These are phyloP conservation scores for Trichogramma evanescens DNA, from an alignment of 2,888 invertebrate species.

Conservation along the genomic window DNA sequence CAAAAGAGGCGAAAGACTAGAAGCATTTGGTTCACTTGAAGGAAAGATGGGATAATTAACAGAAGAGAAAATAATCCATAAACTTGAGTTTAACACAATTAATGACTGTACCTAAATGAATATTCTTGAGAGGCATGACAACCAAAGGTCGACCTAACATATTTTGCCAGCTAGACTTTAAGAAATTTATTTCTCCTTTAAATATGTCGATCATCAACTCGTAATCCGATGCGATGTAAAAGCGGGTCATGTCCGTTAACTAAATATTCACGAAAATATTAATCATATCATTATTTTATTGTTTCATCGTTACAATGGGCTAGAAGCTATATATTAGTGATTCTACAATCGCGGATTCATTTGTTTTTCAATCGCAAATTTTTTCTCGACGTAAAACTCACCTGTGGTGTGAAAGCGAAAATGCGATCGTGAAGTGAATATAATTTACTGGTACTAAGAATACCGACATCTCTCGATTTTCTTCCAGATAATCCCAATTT, in stretches of 20 bases:
- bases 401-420: conserved; percentile 98
- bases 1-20: too few species aligned
- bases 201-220: conserved; percentile 96
- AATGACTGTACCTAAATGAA: conserved; percentile 72
- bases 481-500: conserved; percentile 92
- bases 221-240: conserved; percentile 97
- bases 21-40: neutral
- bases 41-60: conserved; percentile 7
- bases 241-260: conserved; percentile 96
- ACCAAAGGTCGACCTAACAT: conserved; percentile 94
- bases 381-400: conserved; percentile 45
- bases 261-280: conserved; percentile 45
- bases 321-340: too few species aligned
- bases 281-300: too few species aligned
- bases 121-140: conserved; percentile 80
- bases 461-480: conserved; percentile 92
- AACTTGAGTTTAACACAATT: conserved; percentile 17
- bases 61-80: conserved; percentile 12
- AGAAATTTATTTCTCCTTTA: conserved; percentile 94
- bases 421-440: conserved; percentile 93
- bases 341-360: too few species aligned
- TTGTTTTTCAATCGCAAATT: too few species aligned
- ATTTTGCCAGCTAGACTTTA: conserved; percentile 97
- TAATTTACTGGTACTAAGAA: conserved; percentile 94
- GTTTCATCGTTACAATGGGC: too few species aligned